phyloP scores from a whole-genome alignment of 2,888 invertebrate genomes.

The Caenorhabditis macrosperma region DNA sequence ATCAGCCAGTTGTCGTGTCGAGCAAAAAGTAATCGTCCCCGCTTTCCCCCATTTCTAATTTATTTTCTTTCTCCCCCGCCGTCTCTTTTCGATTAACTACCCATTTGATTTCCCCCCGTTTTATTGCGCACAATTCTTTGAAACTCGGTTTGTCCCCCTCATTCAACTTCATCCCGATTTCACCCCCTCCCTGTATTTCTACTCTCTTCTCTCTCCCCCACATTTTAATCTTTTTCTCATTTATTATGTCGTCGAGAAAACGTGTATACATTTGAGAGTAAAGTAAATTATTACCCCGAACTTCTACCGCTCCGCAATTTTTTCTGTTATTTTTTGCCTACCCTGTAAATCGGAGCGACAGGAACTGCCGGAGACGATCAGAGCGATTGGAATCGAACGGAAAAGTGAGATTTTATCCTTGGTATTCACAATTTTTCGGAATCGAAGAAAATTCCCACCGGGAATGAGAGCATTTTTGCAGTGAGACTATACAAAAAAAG shows the following conservation, averaged over 20 bases:
- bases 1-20: conserved; percentile 66
- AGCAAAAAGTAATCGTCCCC: conserved; percentile 51
- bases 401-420: too few relatives aligned
- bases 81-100: conserved; percentile 6
- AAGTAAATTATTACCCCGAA: conserved; percentile 13
- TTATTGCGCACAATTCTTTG: conserved; percentile 37
- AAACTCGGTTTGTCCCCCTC: conserved; percentile 2
- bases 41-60: background rate
- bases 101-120: conserved; percentile 13
- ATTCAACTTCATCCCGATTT: too few relatives aligned
- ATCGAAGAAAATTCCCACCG: too few relatives aligned
- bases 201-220: background rate
- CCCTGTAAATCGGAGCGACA: too few relatives aligned
- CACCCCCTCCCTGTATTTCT: too few relatives aligned
- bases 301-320: background rate
- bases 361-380: too few relatives aligned
- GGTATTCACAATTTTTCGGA: too few relatives aligned
- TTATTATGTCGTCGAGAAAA: conserved; percentile 26
- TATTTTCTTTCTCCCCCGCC: background rate
- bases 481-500: too few relatives aligned
- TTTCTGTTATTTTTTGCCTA: too few relatives aligned
- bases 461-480: too few relatives aligned
- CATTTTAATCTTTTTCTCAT: background rate
- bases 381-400: too few relatives aligned
- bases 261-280: conserved; percentile 25